Base-by-base conservation (phyloP, 2,888 invertebrate species). In the Trichopria drosophilae region DNA sequence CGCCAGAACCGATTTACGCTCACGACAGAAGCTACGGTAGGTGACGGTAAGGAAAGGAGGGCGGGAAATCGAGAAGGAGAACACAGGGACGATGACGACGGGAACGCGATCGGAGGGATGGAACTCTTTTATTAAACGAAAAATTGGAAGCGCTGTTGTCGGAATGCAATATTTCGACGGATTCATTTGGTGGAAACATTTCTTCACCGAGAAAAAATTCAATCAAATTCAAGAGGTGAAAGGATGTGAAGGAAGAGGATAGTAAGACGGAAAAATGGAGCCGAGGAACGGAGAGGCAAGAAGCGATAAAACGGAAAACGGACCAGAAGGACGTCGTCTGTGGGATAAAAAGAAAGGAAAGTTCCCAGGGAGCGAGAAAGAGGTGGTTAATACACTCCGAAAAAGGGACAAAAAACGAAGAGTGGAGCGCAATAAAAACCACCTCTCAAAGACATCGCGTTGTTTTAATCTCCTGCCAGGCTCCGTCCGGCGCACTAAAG, bases 101-200 rank as follows among this genome's bases (percentile, higher is more conserved):
- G n/a, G n/a, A n/a, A n/a, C n/a, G n/a, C n/a, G n/a, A n/a, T n/a
- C n/a, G n/a, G 60, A 64, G 60, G 60, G 57, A 55, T 53, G 58
- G 55, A 62, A 61, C 66, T 64, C 69, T 72, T 74, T 73, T 73
- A 73, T 73, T 73, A 73, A 73, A 72, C 66, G 69, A 72, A 72
- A 71, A 72, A 60, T 68, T 68, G 70, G 67, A 73, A 64, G 60
- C 64, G 67, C 66, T 20, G 67, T 71, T 70, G 70, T 71, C 68
- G 73, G 74, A 74, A 75, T 75, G 74, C 73, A 75, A 74, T 75
- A 75, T 73, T 74, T 73, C 73, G 72, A 73, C 72, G 73, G 69
- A 75, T 74, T 75, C 73, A 75, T 75, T 74, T 73, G 72, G 72
- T 68, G 72, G 73, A 73, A 73, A 73, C 73, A 73, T 75, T 73